These are phyloP conservation scores for Pangasius djambal DNA, from an alignment of 2,797 vertebrate species.

Conservation along the genomic window DNA sequence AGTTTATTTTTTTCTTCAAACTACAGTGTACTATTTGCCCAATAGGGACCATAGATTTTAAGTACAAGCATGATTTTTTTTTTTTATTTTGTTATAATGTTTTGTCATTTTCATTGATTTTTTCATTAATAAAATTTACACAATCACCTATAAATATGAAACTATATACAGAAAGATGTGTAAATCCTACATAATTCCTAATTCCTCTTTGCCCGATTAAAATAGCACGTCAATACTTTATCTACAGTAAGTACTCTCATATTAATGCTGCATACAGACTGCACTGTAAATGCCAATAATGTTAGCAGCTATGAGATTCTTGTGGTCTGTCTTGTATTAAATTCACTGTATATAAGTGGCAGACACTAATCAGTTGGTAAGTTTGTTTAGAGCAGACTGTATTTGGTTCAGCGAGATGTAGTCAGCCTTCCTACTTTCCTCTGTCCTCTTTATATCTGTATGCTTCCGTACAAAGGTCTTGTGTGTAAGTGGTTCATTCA, in stretches of 20 bases:
- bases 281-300: background rate
- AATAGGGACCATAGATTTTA: background rate
- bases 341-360: background rate
- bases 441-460: background rate
- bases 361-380: background rate
- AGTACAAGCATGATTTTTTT: background rate
- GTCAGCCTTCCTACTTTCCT: background rate
- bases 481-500: constrained; percentile 25
- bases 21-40: background rate
- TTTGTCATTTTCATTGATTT: background rate
- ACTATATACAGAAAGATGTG: background rate
- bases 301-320: background rate
- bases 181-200: background rate
- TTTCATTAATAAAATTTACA: background rate
- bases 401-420: background rate
- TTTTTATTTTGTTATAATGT: background rate
- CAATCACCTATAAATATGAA: background rate
- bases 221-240: background rate
- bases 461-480: constrained; percentile 5
- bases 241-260: background rate
- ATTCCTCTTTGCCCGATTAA: background rate
- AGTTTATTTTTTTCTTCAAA: background rate
- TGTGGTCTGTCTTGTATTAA: background rate
- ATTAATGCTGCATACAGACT: background rate
- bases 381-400: background rate